Conservation (phyloP, 2,888 invertebrate species). For the Notocelia uddmanniana region DNA sequence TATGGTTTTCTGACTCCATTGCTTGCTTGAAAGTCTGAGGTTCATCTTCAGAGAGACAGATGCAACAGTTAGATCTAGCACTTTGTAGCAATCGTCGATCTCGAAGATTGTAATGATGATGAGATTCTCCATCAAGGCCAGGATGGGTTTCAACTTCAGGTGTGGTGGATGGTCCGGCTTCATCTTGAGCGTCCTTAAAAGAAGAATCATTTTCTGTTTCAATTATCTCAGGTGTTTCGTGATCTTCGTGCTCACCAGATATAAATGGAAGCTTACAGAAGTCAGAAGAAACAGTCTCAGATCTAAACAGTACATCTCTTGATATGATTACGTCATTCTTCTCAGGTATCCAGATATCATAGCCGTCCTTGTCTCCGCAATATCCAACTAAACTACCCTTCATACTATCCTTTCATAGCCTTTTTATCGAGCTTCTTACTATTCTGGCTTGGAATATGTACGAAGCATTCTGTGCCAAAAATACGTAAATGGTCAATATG, state of each 20-base stretch:
- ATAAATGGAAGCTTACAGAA: neutral
- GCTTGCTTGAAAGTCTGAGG: conserved; percentile 9
- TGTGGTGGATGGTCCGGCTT: neutral
- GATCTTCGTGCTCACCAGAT: neutral
- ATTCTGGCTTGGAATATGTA: neutral
- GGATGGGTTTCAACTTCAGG: neutral
- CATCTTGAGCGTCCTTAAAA: neutral
- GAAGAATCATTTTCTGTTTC: neutral
- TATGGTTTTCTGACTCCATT: neutral
- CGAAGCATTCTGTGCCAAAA: conserved; percentile 1
- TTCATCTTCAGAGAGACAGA: conserved; percentile 8
- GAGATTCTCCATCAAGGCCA: neutral
- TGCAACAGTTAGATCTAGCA: neutral
- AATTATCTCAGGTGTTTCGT: neutral
- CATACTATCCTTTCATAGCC: too few relatives aligned
- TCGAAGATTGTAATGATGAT: neutral
- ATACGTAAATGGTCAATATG: conserved; percentile 2
- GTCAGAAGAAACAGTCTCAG: conserved; percentile 2
- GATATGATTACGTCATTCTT: neutral
- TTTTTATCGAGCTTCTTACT: too few relatives aligned
- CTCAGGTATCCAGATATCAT: neutral
- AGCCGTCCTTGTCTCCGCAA: neutral
- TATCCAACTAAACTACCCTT: neutral
- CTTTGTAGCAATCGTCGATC: neutral
- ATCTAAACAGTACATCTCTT: conserved; percentile 5